Base-by-base conservation (phyloP, 1,140 invertebrate genomes). In the Pseudachorutes palmiensis region DNA sequence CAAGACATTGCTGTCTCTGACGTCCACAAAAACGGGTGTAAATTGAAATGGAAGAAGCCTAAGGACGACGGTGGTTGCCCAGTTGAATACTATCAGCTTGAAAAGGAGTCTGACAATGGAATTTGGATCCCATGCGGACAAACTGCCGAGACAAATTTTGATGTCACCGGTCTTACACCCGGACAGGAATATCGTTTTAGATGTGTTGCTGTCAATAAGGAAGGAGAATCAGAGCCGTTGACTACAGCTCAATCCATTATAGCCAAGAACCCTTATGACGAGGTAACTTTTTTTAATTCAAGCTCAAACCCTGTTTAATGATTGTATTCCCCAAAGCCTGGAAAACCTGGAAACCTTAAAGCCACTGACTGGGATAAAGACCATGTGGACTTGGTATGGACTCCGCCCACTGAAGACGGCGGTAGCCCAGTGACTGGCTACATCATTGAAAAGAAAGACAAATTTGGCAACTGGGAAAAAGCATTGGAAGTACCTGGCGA, bases 361-460 rank as follows among this genome's bases (percentile, higher is more conserved):
- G 88, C 95, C 30, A 89, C 90, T 0, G 95, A 99, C 77, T 98
- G 93, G 91, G 93, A 97, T 80, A 94, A 93, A 74, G 91, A 97
- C 76, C 90, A 93, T 75, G 91, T 96, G 59, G 91, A 93, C 77
- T 84, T 95, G 5, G 86, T 87, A 73, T 95, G 92, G 92, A 62
- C 58, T 0, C 3, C 69, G 29, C 69, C 69, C 0, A 29, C 65
- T 5, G 24, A 55, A 22, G 91, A 95, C 75, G 92, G 92, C 29
- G 92, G 92, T 49, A 87, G 91, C 0, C 92, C 91, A 36, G 86
- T 96, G 62, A 88, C 88, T 28, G 87, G 87, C 19, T 95, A 94
- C 76, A 80, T 94, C 55, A 80, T 96, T 57, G 92, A 96, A 80
- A 94, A 94, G 83, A 94, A 93, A 77, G 92, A 94, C 77, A 94